phyloP scores from a whole-genome alignment of 1,140 invertebrate species.

The Cotesia vestalis region DNA sequence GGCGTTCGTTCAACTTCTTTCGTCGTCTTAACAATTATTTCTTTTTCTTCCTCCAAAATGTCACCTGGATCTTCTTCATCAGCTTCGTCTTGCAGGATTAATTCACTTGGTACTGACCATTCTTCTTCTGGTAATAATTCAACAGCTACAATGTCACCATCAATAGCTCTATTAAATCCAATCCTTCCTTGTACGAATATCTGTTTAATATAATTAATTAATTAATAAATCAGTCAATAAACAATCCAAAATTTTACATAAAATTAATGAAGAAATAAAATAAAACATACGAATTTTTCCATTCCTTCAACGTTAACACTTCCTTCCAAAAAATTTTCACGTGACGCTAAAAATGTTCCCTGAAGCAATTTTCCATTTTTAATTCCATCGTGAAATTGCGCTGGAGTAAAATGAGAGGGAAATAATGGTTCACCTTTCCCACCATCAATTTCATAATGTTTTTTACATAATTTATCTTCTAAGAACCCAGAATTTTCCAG shows the following conservation, averaged over 20 bases:
- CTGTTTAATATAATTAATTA: slow-evolving; percentile 60
- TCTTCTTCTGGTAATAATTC: slow-evolving; percentile 89
- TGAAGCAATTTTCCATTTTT: slow-evolving; percentile 82
- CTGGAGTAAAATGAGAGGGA: slow-evolving; percentile 84
- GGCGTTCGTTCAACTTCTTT: slow-evolving; percentile 70
- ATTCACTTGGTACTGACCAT: slow-evolving; percentile 88
- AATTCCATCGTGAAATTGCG: slow-evolving; percentile 81
- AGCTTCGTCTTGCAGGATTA: slow-evolving; percentile 85
- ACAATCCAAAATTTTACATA: background rate
- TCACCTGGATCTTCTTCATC: slow-evolving; percentile 72
- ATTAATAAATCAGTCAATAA: background rate
- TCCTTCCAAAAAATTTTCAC: slow-evolving; percentile 96
- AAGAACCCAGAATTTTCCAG: slow-evolving; percentile 69
- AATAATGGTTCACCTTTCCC: slow-evolving; percentile 76
- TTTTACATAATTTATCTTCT: slow-evolving; percentile 81
- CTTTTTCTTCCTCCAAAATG: slow-evolving; percentile 73
- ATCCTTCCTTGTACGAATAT: slow-evolving; percentile 89
- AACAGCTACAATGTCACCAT: slow-evolving; percentile 94
- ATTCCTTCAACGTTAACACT: slow-evolving; percentile 81
- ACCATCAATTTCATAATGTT: slow-evolving; percentile 71
- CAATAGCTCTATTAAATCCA: slow-evolving; percentile 92
- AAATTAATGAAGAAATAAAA: slow-evolving; percentile 24
- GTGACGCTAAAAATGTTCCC: slow-evolving; percentile 83
- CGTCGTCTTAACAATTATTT: slow-evolving; percentile 56
- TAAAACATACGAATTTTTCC: slow-evolving; percentile 75